Evolutionary conservation across 2,113 vertebrate genomes (phyloP), one percentile per base, ranked within the genome.

Genomic region (Dicaeum eximium): DNA sequence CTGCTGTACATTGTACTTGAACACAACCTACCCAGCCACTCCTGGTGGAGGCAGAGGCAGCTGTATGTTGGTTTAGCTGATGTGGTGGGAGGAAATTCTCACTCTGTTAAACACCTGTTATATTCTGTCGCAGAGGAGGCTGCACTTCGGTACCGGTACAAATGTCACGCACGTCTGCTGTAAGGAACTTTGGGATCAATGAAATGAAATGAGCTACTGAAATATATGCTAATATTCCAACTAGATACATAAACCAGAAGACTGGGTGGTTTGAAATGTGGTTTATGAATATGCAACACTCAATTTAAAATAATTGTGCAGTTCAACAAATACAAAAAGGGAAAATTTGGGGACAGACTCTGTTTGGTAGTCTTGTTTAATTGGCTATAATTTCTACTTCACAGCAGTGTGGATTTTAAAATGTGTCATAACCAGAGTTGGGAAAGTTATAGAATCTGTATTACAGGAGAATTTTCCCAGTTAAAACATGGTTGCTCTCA

Each of bases 251-350:
- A 96, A 97, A 96, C 44, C 95, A 97, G 95, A 96, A 97, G 86
- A 94, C 88, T 86, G 95, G 92, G 90, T 94, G 88, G 92, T 90
- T 90, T 86, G 88, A 96, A 97, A 96, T 84, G 92, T 2, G 12
- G 75, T 96, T 97, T 96, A 96, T 97, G 96, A 97, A 96, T 95
- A 96, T 96, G 94, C 93, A 97, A 95, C 90, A 88, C 90, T 94
- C 95, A 88, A 95, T 97, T 97, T 97, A 96, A 97, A 96, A 97
- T 96, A 96, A 96, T 96, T 96, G 92, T 84, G 92, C 94, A 91
- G 94, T 95, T 96, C 95, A 94, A 93, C 93, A 94, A 94, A 97
- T 95, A 95, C 93, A 96, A 97, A 96, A 90, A 86, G 75, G 77
- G 88, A 86, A 96, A 96, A 94, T 90, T 65, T 96, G 90, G 88